Percentiles rank a stretch among this genome's conserved stretches.
Conservation (phyloP, 2,888 invertebrate species). For the Apodemia hepburni region DNA sequence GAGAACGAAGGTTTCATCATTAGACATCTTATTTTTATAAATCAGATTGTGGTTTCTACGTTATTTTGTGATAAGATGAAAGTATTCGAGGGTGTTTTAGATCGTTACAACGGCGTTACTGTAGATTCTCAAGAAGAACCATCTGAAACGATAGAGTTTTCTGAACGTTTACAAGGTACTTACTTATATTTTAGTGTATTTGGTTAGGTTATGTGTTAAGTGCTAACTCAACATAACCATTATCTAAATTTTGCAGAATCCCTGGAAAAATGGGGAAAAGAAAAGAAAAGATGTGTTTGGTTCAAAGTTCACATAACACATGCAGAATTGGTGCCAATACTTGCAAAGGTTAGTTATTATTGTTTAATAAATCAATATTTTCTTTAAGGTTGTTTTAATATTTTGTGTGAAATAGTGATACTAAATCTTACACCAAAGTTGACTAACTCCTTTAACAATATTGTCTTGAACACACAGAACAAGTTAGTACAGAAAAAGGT, state of each 20-base stretch:
- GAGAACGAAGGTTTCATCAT: not conserved
- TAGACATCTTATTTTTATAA: not conserved
- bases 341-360: slow-evolving; percentile 80
- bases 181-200: not conserved
- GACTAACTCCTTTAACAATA: no score
- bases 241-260: slow-evolving; percentile 78
- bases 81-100: slow-evolving; percentile 65
- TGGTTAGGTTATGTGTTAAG: not conserved
- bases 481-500: no score
- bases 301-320: slow-evolving; percentile 87
- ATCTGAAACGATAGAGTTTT: slow-evolving; percentile 73
- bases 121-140: slow-evolving; percentile 82
- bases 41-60: not conserved
- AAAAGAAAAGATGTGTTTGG: slow-evolving; percentile 88
- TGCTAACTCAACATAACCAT: no score
- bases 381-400: no score
- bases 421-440: not conserved
- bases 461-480: no score
- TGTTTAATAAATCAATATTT: not conserved
- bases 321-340: slow-evolving; percentile 86
- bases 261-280: slow-evolving; percentile 82
- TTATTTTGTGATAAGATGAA: slow-evolving; percentile 12
- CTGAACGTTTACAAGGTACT: slow-evolving; percentile 79
- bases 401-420: no score
- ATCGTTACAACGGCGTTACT: slow-evolving; percentile 88